Evolutionary conservation across 2,888 invertebrate species (phyloP).

Genomic region (Ischnura elegans): DNA sequence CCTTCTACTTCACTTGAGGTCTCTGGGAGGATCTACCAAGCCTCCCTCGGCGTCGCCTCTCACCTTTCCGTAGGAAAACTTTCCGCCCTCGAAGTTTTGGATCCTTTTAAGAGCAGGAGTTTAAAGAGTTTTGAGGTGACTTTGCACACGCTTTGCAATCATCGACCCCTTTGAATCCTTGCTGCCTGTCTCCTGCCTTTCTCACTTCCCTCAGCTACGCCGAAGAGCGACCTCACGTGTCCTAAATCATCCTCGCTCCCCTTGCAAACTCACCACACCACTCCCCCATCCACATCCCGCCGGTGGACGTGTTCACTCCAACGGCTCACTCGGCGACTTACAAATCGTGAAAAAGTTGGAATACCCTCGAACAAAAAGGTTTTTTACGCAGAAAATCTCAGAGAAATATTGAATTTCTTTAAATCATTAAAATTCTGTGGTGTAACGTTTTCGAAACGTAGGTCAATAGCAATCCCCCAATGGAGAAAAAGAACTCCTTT

Average conservation of each 20-base stretch:
- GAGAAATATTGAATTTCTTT: too few species aligned
- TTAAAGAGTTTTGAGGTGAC: not conserved
- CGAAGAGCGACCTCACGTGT: not conserved
- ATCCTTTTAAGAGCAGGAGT: not conserved
- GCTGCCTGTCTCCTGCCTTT: not conserved
- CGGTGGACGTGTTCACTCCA: not conserved
- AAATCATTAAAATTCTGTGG: too few species aligned
- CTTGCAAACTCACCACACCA: not conserved
- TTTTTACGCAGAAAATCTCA: too few species aligned
- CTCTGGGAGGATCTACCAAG: not conserved
- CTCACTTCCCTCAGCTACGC: not conserved
- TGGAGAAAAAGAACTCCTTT: too few species aligned
- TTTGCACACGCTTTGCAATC: not conserved
- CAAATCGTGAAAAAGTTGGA: too few species aligned
- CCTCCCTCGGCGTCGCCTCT: not conserved
- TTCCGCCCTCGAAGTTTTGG: not conserved
- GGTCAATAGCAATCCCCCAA: too few species aligned
- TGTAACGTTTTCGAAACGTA: too few species aligned
- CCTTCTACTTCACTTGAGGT: too few species aligned
- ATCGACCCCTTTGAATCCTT: not conserved
- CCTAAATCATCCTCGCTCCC: not conserved
- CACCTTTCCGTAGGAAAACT: not conserved
- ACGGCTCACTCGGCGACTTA: too few species aligned
- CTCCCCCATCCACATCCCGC: not conserved
- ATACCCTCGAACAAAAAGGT: too few species aligned